phyloP scores from a whole-genome alignment of 1,140 invertebrate species.

The Copidosoma floridanum region DNA sequence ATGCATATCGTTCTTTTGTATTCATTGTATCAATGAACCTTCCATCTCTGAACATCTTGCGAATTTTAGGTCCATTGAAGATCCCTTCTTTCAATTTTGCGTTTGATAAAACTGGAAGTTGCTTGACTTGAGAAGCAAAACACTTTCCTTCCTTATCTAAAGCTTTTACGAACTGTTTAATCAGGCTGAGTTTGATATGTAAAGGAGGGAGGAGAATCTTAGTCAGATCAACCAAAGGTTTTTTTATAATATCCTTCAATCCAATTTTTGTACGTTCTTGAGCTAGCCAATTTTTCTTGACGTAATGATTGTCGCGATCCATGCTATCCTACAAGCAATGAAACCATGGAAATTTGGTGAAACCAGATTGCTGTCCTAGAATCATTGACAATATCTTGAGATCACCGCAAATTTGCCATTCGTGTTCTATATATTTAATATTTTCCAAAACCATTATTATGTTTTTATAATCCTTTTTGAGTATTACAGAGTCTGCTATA shows the following conservation, averaged over 20 bases:
- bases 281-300: slow-evolving; percentile 7
- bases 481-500: not conserved
- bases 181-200: slow-evolving; percentile 46
- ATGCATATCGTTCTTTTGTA: slow-evolving; percentile 3
- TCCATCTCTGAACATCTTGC: slow-evolving; percentile 27
- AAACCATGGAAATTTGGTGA: no score
- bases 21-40: slow-evolving; percentile 21
- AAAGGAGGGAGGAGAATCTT: slow-evolving; percentile 33
- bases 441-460: not conserved
- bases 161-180: no score
- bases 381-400: no score
- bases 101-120: no score
- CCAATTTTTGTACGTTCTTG: not conserved
- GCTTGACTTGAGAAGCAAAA: slow-evolving; percentile 39
- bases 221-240: slow-evolving; percentile 1
- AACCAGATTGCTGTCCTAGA: no score
- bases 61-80: slow-evolving; percentile 37
- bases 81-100: slow-evolving; percentile 37
- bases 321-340: slow-evolving; percentile 17
- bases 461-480: no score
- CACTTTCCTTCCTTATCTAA: slow-evolving; percentile 34
- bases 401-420: no score
- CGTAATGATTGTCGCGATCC: slow-evolving; percentile 8
- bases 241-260: not conserved
- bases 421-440: not conserved